Evolutionary conservation across 2,888 invertebrate genomes (phyloP).

Genomic region (Drosophila ezoana): DNA sequence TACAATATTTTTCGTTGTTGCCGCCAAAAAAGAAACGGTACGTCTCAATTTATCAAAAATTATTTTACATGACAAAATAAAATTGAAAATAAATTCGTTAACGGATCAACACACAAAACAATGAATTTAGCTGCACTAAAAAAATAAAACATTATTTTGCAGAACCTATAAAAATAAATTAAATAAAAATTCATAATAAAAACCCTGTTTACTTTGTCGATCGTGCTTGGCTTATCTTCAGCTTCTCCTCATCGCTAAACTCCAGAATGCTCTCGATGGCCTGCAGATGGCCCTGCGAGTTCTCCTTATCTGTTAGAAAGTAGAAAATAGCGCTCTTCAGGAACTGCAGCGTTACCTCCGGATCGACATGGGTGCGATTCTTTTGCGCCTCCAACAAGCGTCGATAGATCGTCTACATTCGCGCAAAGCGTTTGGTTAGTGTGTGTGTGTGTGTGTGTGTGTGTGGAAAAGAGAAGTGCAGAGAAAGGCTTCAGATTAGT

Average conservation of each 20-base stretch:
- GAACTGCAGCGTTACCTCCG: constrained; percentile 96
- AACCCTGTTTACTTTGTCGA: constrained; percentile 80
- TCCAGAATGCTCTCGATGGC: constrained; percentile 97
- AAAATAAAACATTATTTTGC: constrained; percentile 70
- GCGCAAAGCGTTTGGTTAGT: constrained; percentile 1
- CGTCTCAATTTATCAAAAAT: constrained; percentile 71
- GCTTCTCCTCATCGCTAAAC: constrained; percentile 92
- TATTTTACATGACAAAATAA: constrained; percentile 80
- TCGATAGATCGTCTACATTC: constrained; percentile 91
- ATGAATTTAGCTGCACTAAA: constrained; percentile 70
- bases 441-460: constrained; percentile 19
- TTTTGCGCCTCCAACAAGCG: constrained; percentile 92
- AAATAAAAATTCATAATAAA: not conserved
- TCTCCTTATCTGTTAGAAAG: constrained; percentile 95
- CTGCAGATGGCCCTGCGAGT: constrained; percentile 92
- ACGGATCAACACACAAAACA: constrained; percentile 53
- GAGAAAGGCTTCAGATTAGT: constrained; percentile 45
- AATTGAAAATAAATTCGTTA: constrained; percentile 73
- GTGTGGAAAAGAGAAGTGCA: constrained; percentile 54
- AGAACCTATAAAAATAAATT: constrained; percentile 13
- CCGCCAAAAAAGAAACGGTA: constrained; percentile 20
- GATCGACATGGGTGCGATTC: constrained; percentile 91
- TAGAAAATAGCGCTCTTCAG: constrained; percentile 97
- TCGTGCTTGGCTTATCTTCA: constrained; percentile 91
- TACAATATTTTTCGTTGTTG: constrained; percentile 55